Base-by-base conservation (phyloP, 2,888 invertebrate genomes). In the Apamea monoglypha region DNA sequence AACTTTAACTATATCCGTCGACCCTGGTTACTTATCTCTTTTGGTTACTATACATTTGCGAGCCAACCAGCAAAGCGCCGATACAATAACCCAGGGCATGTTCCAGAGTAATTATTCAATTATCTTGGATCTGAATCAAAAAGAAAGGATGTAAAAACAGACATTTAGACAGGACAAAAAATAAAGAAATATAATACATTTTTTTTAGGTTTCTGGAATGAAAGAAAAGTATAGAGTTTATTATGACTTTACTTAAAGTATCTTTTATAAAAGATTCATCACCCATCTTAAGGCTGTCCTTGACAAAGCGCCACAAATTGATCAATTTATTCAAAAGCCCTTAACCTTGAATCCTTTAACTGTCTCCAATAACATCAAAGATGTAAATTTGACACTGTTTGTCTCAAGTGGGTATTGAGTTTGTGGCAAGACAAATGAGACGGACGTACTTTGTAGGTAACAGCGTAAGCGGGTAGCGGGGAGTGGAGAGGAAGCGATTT, bases 381-480 rank as follows among this genome's bases (percentile, higher is more conserved):
- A 85, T 82, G 86, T 85, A 87, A 89, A 94, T 93, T 93, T 81
- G 89, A 91, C 90, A 90, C 74, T 68, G 53, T 80, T 80, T 73
- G 89, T 89, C 89, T 85, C 87, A 86, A 94, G 94, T 93, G 92
- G 92, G 92, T 85, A 92, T 90, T 82, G 87, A 93, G 94, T 90
- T 92, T 87, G 70, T 88, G 92, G 85, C 92, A 91, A 91, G 93
- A 92, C 92, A 83, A 90, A 40, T 36, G 91, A 94, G 87, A 87
- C 90, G 80, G 81, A 87, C 81, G 83, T 82, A 89, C 86, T 86
- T 36, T 29, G 74, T 81, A 75, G 78, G 67, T 80, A 2, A 67
- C 44, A 85, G 40, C 81, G 75, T 44, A 2, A 78, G 90, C 81
- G 90, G 21, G 4, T 18, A 87, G 88, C 85, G 83, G 73, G 0